These are phyloP conservation scores for Pissodes strobi DNA, from an alignment of 1,140 invertebrate genomes.

Conservation along the genomic window DNA sequence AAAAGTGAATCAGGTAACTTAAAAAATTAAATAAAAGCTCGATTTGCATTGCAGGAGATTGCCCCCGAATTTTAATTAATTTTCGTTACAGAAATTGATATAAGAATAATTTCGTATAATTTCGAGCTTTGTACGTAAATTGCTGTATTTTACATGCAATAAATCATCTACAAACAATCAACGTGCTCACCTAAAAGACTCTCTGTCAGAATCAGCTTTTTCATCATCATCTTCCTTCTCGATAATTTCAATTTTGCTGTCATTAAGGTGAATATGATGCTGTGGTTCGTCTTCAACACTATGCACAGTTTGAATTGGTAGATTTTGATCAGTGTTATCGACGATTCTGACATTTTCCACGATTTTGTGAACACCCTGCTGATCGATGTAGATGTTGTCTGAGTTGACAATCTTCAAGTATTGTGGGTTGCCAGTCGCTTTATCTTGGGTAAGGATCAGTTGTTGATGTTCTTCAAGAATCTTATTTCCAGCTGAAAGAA, in stretches of 20 bases:
- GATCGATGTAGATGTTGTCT: conserved; percentile 48
- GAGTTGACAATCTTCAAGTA: conserved; percentile 52
- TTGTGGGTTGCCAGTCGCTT: conserved; percentile 37
- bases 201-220: conserved; percentile 48
- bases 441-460: conserved; percentile 47
- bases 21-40: not conserved
- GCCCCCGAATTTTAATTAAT: no score
- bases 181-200: conserved; percentile 39
- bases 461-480: conserved; percentile 45
- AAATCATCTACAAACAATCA: no score
- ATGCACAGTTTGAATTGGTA: conserved; percentile 21
- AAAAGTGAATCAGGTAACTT: no score
- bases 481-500: conserved; percentile 34
- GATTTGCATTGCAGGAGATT: not conserved
- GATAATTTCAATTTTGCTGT: conserved; percentile 32
- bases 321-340: conserved; percentile 23
- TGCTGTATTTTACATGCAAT: no score
- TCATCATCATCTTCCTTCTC: conserved; percentile 51
- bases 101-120: no score
- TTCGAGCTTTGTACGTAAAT: no score
- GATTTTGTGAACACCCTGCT: conserved; percentile 42
- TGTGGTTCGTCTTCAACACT: not conserved
- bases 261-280: conserved; percentile 5
- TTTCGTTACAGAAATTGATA: no score
- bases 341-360: conserved; percentile 37